Evolutionary conservation across 2,797 vertebrate species (phyloP), one percentile per base, ranked within the genome.

Genomic region (Syngnathus acus): DNA sequence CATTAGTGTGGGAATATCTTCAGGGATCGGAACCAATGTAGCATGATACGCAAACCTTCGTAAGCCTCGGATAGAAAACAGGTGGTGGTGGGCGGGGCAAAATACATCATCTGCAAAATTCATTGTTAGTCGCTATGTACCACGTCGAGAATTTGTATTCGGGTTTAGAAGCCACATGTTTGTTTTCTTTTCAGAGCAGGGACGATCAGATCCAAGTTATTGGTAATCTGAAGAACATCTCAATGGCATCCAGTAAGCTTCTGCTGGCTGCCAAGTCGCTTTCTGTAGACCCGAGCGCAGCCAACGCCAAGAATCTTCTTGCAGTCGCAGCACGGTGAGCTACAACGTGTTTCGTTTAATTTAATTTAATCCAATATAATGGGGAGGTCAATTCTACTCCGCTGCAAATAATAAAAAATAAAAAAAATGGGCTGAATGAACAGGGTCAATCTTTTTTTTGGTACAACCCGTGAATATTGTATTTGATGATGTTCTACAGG

Each of bases 121-220:
- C 51, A 23, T 9, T 6, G 6, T 57, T 16, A 7, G 6, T 57
- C 37, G 26, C 54, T 16, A 3, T 17, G 13, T 10, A 21, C 19
- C 9, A n/a, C 42, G 17, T 59, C 1, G 51, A 8, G 60, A 9
- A 37, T 23, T 50, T 26, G 42, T 32, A 32, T 32, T 32, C 26
- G 26, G 26, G 26, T 32, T 32, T 32, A 32, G 26, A 32, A 32
- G 26, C 62, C 17, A 4, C 32, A 59, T 61, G 58, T 72, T 58
- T 51, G 58, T 63, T 76, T 6, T 6, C 45, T 70, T 0, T 86
- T 2, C 87, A 99, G 97, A 94, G 92, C n/a, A 93, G 95, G 84
- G 97, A 99, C 17, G 97, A 99, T 88, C 96, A 99, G 90, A 94
- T 99, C 75, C 96, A 99, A 86, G 96, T 99, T 68, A 96, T 99